phyloP scores from a whole-genome alignment of 1,140 invertebrate genomes.

The Heliconius eleuchia region DNA sequence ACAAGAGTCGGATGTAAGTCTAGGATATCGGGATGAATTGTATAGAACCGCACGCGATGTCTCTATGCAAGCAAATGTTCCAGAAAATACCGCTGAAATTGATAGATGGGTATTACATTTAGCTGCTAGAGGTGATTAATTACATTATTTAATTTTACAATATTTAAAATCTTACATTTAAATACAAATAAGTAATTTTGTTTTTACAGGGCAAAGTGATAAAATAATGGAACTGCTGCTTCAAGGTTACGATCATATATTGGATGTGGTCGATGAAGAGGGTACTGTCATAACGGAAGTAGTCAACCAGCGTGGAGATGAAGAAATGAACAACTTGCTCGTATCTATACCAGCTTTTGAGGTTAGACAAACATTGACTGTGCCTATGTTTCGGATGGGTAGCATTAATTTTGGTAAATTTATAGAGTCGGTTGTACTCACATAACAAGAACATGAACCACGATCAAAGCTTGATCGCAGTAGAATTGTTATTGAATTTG shows the following conservation, averaged over 20 bases:
- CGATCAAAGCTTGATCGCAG: too few species aligned
- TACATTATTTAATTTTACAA: neutral
- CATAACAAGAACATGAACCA: too few species aligned
- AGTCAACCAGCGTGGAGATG: constrained; percentile 84
- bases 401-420: too few species aligned
- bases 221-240: constrained; percentile 89
- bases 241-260: constrained; percentile 93
- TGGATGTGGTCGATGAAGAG: constrained; percentile 88
- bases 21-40: constrained; percentile 89
- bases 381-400: too few species aligned
- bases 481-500: too few species aligned
- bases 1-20: constrained; percentile 88
- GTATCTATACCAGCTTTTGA: constrained; percentile 87
- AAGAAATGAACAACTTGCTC: constrained; percentile 85
- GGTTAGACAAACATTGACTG: constrained; percentile 74
- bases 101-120: constrained; percentile 90
- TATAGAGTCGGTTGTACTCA: too few species aligned
- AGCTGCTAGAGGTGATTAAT: constrained; percentile 86
- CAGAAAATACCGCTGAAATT: constrained; percentile 91
- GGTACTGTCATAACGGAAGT: constrained; percentile 86
- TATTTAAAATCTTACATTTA: neutral
- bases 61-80: constrained; percentile 88
- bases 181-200: too few species aligned
- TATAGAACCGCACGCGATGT: constrained; percentile 94
- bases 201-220: constrained; percentile 79